A percentile compares a stretch with the other conserved stretches of the same genome.
Conservation (phyloP, 2,797 vertebrate genomes). For the Artibeus lituratus region DNA sequence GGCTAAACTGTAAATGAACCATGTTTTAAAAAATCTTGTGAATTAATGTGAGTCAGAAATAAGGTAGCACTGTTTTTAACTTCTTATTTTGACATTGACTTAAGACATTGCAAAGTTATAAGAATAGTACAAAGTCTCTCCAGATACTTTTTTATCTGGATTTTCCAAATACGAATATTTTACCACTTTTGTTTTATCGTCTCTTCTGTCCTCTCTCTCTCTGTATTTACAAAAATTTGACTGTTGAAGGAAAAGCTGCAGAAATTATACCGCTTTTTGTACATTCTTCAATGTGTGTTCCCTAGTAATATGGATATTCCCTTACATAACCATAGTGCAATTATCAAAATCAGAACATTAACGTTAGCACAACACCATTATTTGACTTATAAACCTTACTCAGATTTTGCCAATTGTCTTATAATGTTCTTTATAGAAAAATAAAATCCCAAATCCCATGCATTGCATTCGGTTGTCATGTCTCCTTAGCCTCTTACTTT, state of each 20-base stretch:
- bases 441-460: not conserved
- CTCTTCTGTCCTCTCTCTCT: not conserved
- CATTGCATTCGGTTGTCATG: not conserved
- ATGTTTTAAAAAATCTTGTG: constrained; percentile 15
- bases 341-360: constrained; percentile 24
- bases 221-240: not conserved
- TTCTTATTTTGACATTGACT: constrained; percentile 53
- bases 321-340: not conserved
- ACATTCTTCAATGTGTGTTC: not conserved
- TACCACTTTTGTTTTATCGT: not conserved
- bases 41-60: constrained; percentile 50
- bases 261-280: not conserved
- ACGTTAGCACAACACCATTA: not conserved
- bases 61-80: constrained; percentile 52
- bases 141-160: not conserved
- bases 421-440: not conserved
- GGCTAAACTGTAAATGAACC: constrained; percentile 50
- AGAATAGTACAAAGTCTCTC: constrained; percentile 11
- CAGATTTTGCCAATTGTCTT: not conserved
- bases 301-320: not conserved
- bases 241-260: not conserved
- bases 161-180: constrained; percentile 18
- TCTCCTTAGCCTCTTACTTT: not conserved
- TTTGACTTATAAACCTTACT: not conserved
- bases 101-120: constrained; percentile 22